These are phyloP conservation scores for Bagarius yarrelli DNA, from an alignment of 2,113 vertebrate species.

Conservation along the genomic window DNA sequence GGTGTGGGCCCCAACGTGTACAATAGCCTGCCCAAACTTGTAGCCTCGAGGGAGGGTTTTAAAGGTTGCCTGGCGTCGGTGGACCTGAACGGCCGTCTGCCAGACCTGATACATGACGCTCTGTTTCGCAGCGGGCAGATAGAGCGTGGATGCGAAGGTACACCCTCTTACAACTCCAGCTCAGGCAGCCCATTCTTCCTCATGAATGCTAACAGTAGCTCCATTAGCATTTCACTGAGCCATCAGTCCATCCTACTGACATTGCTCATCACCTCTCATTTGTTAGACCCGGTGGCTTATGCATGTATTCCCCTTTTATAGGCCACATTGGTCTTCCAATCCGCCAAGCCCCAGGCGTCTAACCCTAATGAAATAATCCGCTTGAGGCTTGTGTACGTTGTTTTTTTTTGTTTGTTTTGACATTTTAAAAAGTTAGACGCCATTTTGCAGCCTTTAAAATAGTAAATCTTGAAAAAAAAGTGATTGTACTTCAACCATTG, in stretches of 20 bases:
- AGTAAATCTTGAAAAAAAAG: background rate
- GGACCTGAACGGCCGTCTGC: slow-evolving; percentile 94
- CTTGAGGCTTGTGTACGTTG: background rate
- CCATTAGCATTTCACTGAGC: slow-evolving; percentile 50
- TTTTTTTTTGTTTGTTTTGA: background rate
- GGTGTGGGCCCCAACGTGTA: slow-evolving; percentile 95
- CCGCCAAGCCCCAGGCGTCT: slow-evolving; percentile 31
- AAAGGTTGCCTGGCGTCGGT: slow-evolving; percentile 96
- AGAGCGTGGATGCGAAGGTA: slow-evolving; percentile 99
- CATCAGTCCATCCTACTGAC: slow-evolving; percentile 59
- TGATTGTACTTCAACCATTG: background rate
- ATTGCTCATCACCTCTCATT: slow-evolving; percentile 52
- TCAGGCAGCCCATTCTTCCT: slow-evolving; percentile 67
- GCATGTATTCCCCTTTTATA: slow-evolving; percentile 43
- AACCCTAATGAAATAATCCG: slow-evolving; percentile 15
- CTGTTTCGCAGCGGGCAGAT: slow-evolving; percentile 96
- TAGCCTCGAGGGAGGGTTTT: slow-evolving; percentile 95
- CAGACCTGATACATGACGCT: slow-evolving; percentile 91
- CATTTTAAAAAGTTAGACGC: background rate
- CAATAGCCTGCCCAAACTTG: slow-evolving; percentile 89
- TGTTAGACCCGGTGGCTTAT: slow-evolving; percentile 43
- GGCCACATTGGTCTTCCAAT: slow-evolving; percentile 65
- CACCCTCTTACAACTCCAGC: slow-evolving; percentile 62
- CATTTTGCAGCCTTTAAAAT: background rate
- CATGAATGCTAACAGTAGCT: slow-evolving; percentile 71